Conservation (phyloP, 1,140 invertebrate genomes). For the Drosophila subobscura region DNA sequence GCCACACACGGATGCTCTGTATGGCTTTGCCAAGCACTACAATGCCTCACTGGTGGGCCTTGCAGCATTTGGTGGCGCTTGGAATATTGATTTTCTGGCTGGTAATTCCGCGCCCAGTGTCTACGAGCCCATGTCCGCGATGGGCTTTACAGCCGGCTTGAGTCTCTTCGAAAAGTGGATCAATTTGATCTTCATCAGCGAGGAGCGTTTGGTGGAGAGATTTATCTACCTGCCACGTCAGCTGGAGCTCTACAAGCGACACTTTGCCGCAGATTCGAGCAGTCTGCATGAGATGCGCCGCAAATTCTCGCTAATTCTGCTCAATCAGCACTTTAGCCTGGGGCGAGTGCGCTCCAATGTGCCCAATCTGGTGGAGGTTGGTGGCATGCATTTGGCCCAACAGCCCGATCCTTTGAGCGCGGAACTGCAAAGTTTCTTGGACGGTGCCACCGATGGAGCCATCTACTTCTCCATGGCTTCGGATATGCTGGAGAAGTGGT, state of each 20-base stretch:
- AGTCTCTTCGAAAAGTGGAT: slow-evolving; percentile 75
- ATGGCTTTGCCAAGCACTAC: slow-evolving; percentile 64
- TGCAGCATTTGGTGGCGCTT: slow-evolving; percentile 51
- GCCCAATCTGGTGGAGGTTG: slow-evolving; percentile 83
- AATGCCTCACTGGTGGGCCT: slow-evolving; percentile 68
- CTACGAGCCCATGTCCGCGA: slow-evolving; percentile 75
- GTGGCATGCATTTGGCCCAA: slow-evolving; percentile 85
- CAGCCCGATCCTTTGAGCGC: slow-evolving; percentile 53
- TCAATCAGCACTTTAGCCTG: slow-evolving; percentile 76
- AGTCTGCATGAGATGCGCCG: slow-evolving; percentile 46
- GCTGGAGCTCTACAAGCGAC: slow-evolving; percentile 62
- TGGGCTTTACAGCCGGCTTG: slow-evolving; percentile 67
- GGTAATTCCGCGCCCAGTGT: slow-evolving; percentile 70
- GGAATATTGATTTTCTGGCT: slow-evolving; percentile 67
- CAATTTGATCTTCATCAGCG: slow-evolving; percentile 76
- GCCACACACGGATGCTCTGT: slow-evolving; percentile 58
- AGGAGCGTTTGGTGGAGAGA: slow-evolving; percentile 52
- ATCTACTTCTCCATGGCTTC: slow-evolving; percentile 87
- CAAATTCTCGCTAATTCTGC: slow-evolving; percentile 63
- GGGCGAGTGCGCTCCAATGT: slow-evolving; percentile 69
- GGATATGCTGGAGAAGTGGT: slow-evolving; percentile 84
- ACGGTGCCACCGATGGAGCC: slow-evolving; percentile 85
- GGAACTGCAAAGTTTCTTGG: slow-evolving; percentile 84
- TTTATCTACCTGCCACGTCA: slow-evolving; percentile 64
- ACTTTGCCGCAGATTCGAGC: slow-evolving; percentile 39